These are phyloP conservation scores for Dryomyza anilis DNA, from an alignment of 2,888 invertebrate species.

Conservation along the genomic window DNA sequence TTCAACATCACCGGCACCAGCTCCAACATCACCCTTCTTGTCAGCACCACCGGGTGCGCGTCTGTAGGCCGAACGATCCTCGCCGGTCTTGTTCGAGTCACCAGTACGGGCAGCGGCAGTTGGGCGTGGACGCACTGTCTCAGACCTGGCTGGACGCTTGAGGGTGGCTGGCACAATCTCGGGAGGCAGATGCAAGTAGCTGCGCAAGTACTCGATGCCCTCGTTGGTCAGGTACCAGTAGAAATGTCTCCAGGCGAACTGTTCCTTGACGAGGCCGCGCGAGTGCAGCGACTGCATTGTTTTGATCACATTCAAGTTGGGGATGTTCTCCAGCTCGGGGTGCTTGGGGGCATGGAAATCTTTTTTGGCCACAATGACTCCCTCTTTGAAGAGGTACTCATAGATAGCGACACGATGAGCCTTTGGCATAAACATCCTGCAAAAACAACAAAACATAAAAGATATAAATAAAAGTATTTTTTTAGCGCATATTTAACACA, in stretches of 20 bases:
- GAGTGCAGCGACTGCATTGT: constrained; percentile 97
- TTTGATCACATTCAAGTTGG: constrained; percentile 98
- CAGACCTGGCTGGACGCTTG: constrained; percentile 86
- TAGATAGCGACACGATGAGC: constrained; percentile 95
- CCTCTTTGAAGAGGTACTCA: constrained; percentile 98
- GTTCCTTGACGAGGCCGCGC: constrained; percentile 96
- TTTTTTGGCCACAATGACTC: constrained; percentile 99
- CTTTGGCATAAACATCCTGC: constrained; percentile 99
- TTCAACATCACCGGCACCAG: constrained; percentile 91
- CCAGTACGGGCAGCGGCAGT: constrained; percentile 72
- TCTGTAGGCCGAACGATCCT: constrained; percentile 84
- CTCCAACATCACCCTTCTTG: constrained; percentile 96
- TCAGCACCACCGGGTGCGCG: constrained; percentile 79
- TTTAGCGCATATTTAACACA: background rate
- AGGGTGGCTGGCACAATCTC: constrained; percentile 99
- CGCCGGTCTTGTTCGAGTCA: constrained; percentile 75
- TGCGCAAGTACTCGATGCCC: constrained; percentile 94
- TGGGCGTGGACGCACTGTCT: constrained; percentile 80
- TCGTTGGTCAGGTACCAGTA: constrained; percentile 98
- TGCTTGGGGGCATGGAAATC: constrained; percentile 98
- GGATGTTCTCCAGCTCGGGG: constrained; percentile 91
- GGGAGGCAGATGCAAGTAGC: constrained; percentile 93
- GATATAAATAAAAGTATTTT: constrained; percentile 20
- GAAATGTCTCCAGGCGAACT: constrained; percentile 99
- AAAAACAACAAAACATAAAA: too few relatives aligned